Evolutionary conservation across 1,140 invertebrate species (phyloP).

Genomic region (Drosophila nasuta): DNA sequence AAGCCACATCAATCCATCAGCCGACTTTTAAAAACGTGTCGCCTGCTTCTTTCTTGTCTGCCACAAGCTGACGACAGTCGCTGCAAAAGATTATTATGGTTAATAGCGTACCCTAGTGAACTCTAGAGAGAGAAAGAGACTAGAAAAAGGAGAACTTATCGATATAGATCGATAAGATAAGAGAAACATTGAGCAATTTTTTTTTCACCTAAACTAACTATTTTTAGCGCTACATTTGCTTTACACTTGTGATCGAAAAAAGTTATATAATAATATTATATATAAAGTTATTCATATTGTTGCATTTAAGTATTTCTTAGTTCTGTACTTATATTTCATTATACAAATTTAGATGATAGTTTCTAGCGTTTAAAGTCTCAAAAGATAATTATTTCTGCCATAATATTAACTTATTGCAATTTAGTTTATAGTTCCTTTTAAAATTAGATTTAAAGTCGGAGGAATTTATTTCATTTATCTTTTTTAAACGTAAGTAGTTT

Average conservation of each 20-base stretch:
- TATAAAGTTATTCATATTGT: no score
- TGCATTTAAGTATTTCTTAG: no score
- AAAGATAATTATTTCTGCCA: no score
- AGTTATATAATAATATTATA: no score
- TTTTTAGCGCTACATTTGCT: not conserved
- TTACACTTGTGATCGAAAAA: no score
- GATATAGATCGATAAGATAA: slow-evolving; percentile 13
- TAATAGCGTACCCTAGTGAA: slow-evolving; percentile 25
- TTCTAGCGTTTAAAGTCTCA: no score
- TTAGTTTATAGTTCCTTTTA: no score
- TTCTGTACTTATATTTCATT: no score
- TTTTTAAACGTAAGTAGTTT: not conserved
- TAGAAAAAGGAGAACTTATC: not conserved
- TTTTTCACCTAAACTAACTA: not conserved
- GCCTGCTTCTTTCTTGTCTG: slow-evolving; percentile 4
- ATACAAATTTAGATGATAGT: no score
- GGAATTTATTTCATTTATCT: no score
- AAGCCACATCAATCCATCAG: slow-evolving; percentile 71
- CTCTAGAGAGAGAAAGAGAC: not conserved
- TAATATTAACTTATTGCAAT: no score
- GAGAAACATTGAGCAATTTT: not conserved
- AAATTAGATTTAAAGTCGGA: no score
- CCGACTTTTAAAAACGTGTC: slow-evolving; percentile 53
- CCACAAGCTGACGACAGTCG: slow-evolving; percentile 7
- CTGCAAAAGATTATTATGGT: not conserved